A percentile compares a stretch with the other conserved stretches of the same genome.
Evolutionary conservation across 2,797 vertebrate genomes (phyloP).

Genomic region (Phylloscopus collybita): DNA sequence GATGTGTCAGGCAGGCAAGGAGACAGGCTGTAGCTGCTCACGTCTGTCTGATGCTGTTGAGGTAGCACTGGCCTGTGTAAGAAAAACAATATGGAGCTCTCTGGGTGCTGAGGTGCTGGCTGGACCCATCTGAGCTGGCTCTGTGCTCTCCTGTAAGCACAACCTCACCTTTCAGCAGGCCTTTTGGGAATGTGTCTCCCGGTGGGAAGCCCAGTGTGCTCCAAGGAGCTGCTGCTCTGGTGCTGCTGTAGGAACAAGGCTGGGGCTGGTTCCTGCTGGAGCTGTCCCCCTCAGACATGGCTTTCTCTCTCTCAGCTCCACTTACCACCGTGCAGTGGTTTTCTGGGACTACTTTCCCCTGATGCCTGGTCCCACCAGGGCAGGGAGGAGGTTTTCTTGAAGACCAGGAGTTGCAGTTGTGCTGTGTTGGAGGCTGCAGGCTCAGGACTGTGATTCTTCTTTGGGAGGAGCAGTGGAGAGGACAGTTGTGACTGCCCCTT

Average conservation of each 20-base stretch:
- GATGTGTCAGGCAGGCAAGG: background rate
- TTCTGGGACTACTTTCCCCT: background rate
- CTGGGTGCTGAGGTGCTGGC: background rate
- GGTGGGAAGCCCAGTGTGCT: background rate
- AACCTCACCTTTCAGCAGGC: background rate
- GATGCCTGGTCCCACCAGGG: background rate
- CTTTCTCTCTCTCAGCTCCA: background rate
- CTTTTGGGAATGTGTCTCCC: background rate
- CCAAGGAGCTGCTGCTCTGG: background rate
- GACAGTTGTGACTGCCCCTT: background rate
- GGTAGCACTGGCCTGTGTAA: background rate
- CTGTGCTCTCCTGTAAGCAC: background rate
- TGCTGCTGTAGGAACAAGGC: background rate
- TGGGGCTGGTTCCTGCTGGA: background rate
- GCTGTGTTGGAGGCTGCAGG: background rate
- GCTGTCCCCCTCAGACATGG: background rate
- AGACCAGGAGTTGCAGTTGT: background rate
- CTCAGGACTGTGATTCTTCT: background rate
- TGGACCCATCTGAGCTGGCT: background rate
- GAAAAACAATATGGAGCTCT: background rate
- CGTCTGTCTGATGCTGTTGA: background rate
- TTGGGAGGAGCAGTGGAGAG: background rate
- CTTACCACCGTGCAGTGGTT: rapidly evolving
- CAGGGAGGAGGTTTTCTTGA: background rate
- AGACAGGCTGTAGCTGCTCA: background rate